A percentile compares a stretch with the other conserved stretches of the same genome.
Evolutionary conservation across 2,797 vertebrate species (phyloP).

Genomic region (Monodelphis domestica): DNA sequence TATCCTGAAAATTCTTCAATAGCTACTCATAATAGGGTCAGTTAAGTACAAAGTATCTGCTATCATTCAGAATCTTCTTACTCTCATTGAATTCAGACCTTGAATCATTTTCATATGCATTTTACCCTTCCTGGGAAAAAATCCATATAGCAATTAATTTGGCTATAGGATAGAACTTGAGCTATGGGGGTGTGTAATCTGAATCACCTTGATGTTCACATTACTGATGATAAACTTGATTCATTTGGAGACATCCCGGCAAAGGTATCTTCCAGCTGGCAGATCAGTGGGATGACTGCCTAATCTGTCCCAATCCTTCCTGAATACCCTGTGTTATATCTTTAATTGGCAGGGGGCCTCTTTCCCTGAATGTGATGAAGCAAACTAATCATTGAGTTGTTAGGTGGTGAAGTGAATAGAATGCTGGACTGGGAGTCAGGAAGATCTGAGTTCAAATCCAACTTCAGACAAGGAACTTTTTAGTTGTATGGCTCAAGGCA

Average conservation of each 20-base stretch:
- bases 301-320: not conserved
- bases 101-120: conserved; percentile 47
- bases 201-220: not conserved
- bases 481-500: not conserved
- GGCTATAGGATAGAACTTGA: not conserved
- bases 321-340: not conserved
- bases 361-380: not conserved
- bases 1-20: conserved; percentile 78
- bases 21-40: conserved; percentile 72
- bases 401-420: not conserved
- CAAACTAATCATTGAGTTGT: not conserved
- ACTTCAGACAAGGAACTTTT: not conserved
- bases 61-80: conserved; percentile 67
- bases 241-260: conserved; percentile 8
- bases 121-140: conserved; percentile 35
- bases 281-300: not conserved
- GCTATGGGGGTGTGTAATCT: not conserved
- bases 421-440: not conserved
- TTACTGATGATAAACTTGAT: not conserved
- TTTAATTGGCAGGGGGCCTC: not conserved
- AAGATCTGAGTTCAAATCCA: not conserved
- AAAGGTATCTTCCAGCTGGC: not conserved
- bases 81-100: conserved; percentile 54
- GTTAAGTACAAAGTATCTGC: conserved; percentile 72
- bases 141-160: not conserved